Base-by-base conservation (phyloP, 2,797 vertebrate genomes). In the Psittacula derbiana region DNA sequence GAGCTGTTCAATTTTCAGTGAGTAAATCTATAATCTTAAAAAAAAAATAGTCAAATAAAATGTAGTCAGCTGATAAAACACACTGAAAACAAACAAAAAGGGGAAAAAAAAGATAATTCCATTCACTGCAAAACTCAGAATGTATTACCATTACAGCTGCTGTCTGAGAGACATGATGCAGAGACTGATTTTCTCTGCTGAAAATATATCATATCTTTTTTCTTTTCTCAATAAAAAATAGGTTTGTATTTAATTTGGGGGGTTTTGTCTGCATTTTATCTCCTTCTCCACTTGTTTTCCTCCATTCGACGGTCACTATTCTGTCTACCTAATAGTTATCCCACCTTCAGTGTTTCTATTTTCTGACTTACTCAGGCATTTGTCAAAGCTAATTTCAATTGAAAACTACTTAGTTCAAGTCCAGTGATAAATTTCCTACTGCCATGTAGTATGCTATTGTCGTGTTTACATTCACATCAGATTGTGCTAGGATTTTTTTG, bases 11-110 rank as follows among this genome's bases (percentile, higher is more conserved):
- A 36, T 96, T 93, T 96, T 95, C 82, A 83, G 70, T 90, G 78
- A 95, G 92, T 95, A 96, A 94, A 96, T 92, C 90, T 74, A 67
- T 52, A 87, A 72, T 94, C 47, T 88, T 94, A 93, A 43, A 87
- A 96, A 96, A 64, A 72, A 47, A 81, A 87, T 76, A 92, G 36
- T 88, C 62, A 92, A 80, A 96, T 94, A 95, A 96, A 96, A 93
- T 47, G 30, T 86, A 94, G 74, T 91, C 82, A 97, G 43, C 69
- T 71, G 67, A 91, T 92, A 94, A 89, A 92, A 91, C 52, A 90
- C 67, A 92, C 36, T 87, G 86, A 90, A 94, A 93, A 90, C 64
- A 97, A 95, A 96, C 69, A 92, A 90, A 94, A 92, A 79, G 11
- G 74, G 95, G 95, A 95, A 96, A 44, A 78, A 78, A 65, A 44